phyloP scores from a whole-genome alignment of 2,797 vertebrate genomes.

The Bradypus variegatus region DNA sequence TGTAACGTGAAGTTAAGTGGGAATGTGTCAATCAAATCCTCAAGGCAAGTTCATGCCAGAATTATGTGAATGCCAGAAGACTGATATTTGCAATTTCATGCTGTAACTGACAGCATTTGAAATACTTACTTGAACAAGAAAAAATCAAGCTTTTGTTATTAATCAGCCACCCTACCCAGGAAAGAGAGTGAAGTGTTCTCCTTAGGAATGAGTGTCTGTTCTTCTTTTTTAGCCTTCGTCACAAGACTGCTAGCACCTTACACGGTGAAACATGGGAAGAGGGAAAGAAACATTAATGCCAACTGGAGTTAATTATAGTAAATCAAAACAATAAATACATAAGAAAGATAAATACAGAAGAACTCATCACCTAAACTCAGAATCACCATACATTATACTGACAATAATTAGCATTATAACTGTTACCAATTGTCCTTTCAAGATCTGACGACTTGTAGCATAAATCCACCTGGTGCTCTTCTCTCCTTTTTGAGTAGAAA shows the following conservation, averaged over 20 bases:
- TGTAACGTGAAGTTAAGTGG: background rate
- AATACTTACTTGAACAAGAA: slow-evolving; percentile 19
- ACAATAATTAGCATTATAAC: background rate
- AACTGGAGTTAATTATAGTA: background rate
- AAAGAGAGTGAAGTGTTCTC: background rate
- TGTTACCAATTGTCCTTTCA: background rate
- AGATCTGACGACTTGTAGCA: background rate
- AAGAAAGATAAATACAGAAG: background rate
- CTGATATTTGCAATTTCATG: background rate
- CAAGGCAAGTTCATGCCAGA: background rate
- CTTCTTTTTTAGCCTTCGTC: background rate
- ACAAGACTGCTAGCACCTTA: slow-evolving; percentile 34
- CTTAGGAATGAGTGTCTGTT: background rate
- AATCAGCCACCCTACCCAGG: background rate
- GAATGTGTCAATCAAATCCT: background rate
- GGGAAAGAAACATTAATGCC: background rate
- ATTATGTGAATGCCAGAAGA: background rate
- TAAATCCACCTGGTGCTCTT: background rate
- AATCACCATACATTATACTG: background rate
- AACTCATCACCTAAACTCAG: background rate
- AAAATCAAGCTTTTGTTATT: slow-evolving; percentile 54
- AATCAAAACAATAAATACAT: background rate
- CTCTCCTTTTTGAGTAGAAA: background rate
- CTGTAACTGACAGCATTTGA: background rate
- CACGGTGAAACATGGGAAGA: background rate